Evolutionary conservation across 1,140 invertebrate genomes (phyloP).

Genomic region (Pachypeltis micranthus): DNA sequence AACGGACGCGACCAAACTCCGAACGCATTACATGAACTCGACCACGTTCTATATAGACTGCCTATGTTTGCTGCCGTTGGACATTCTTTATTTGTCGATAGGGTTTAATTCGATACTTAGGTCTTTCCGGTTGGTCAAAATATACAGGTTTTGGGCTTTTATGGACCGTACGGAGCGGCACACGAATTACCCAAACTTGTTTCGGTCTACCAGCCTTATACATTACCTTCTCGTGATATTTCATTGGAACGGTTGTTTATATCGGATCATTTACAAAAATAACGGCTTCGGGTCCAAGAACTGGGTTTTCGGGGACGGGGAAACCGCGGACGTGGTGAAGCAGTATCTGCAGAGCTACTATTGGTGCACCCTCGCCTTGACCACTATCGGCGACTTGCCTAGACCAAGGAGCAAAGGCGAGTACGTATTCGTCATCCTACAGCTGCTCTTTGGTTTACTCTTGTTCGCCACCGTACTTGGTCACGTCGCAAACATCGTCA

Average conservation of each 20-base stretch:
- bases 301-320: slow-evolving; percentile 75
- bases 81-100: slow-evolving; percentile 95
- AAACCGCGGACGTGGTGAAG: slow-evolving; percentile 76
- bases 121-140: slow-evolving; percentile 94
- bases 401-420: slow-evolving; percentile 76
- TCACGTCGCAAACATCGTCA: slow-evolving; percentile 91
- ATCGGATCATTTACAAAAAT: slow-evolving; percentile 90
- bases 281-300: slow-evolving; percentile 83
- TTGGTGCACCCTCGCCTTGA: slow-evolving; percentile 91
- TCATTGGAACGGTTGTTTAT: slow-evolving; percentile 98
- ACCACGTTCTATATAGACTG: slow-evolving; percentile 98
- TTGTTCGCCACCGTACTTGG: slow-evolving; percentile 85
- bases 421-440: slow-evolving; percentile 80
- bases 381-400: slow-evolving; percentile 71
- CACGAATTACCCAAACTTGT: slow-evolving; percentile 96
- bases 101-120: slow-evolving; percentile 95
- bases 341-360: slow-evolving; percentile 96
- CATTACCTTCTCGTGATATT: slow-evolving; percentile 96
- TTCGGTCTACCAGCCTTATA: slow-evolving; percentile 80
- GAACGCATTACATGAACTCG: slow-evolving; percentile 96
- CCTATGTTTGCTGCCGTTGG: slow-evolving; percentile 89
- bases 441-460: slow-evolving; percentile 79
- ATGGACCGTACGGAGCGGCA: slow-evolving; percentile 96
- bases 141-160: slow-evolving; percentile 94
- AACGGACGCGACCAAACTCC: slow-evolving; percentile 82